Evolutionary conservation across 2,113 vertebrate species (phyloP), one percentile per base, ranked within the genome.

Genomic region (Fulmarus glacialis): DNA sequence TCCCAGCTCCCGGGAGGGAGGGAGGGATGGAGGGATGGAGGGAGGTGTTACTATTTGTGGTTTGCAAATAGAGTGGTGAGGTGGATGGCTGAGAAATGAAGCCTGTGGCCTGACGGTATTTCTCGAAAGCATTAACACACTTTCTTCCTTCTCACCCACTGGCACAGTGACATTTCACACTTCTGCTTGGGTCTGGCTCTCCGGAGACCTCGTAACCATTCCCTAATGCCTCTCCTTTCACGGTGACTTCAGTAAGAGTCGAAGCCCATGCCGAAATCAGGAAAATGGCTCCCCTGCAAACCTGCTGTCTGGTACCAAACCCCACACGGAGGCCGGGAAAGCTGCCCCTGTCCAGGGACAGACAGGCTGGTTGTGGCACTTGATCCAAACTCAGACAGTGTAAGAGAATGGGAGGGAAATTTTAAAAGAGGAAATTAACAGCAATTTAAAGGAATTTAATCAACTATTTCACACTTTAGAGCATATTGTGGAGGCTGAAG

Each of bases 11-110:
- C 1, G 0, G 30, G 74, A 93, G 87, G 62, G 45, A 89, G 19
- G 53, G 6, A 74, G 12, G 74, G 63, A 96, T 2, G 71, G 72
- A 42, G 6, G 48, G 75, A 72, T 5, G 50, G 72, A 93, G 62
- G 87, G 87, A 97, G 88, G 96, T 96, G 95, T 97, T 97, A 94
- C 87, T 97, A 97, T 91, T 64, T 94, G 84, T 0, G 34, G 78
- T 90, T 87, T 96, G 89, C 84, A 13, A 85, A 93, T 27, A 93
- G 87, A 66, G 67, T 59, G 52, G 56, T 3, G 58, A 94, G 92
- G 74, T 95, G 74, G 73, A 97, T 94, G 93, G 70, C 78, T 95
- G 93, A 88, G 93, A 94, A 95, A 93, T 80, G 20, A 94, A 93
- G 77, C 60, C 93, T 82, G 85, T 16, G 74, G 95, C 92, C 91